phyloP scores from a whole-genome alignment of 53 echinoderm and acorn worm species.

The Astropecten irregularis region DNA sequence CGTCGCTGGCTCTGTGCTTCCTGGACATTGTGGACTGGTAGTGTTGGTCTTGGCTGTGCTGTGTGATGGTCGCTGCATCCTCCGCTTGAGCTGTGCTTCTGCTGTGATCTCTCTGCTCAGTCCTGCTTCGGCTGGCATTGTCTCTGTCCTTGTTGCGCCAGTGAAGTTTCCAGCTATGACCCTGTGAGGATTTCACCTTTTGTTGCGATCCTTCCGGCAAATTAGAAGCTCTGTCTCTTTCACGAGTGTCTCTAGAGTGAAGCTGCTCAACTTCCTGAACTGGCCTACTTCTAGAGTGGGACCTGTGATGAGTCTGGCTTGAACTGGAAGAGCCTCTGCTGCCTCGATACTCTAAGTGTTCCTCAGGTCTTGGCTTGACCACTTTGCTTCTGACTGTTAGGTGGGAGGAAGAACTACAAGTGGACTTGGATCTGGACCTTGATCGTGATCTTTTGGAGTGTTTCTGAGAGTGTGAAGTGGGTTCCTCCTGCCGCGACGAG shows the following conservation, averaged over 20 bases:
- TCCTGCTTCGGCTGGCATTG: not conserved
- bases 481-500: not conserved
- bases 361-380: not conserved
- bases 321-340: not conserved
- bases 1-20: slow-evolving; percentile 8
- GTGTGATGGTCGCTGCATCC: not conserved
- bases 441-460: not conserved
- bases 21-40: not conserved
- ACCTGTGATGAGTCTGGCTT: not conserved
- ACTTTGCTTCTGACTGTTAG: not conserved
- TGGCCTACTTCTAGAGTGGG: not conserved
- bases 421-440: slow-evolving; percentile 12
- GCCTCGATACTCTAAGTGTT: not conserved
- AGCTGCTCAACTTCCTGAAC: not conserved
- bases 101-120: not conserved
- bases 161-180: slow-evolving; percentile 2
- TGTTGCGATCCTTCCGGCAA: not conserved
- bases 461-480: not conserved
- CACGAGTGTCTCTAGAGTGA: not conserved
- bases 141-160: not conserved
- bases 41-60: not conserved
- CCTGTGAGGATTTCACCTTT: not conserved
- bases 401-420: slow-evolving; percentile 13
- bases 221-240: no score
- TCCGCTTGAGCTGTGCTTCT: not conserved